A percentile compares a stretch with the other conserved stretches of the same genome.
Evolutionary conservation across 2,113 vertebrate species (phyloP).

Genomic region (Hucho hucho): DNA sequence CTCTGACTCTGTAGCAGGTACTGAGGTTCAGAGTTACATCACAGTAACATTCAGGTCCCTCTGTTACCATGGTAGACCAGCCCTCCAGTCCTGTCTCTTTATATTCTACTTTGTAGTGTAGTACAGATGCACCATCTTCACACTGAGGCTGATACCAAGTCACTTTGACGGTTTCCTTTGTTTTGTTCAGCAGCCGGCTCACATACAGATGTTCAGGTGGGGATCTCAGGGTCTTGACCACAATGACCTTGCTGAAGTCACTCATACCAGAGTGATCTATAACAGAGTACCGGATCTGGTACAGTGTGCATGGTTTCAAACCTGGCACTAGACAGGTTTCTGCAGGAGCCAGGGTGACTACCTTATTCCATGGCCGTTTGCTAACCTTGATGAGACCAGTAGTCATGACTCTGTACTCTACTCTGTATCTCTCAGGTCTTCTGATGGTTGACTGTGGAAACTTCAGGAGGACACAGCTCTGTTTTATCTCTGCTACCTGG

Average conservation of each 20-base stretch:
- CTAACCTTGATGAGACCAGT: no score
- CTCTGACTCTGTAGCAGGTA: constrained; percentile 34
- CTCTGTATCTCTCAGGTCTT: no score
- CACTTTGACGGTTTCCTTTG: no score
- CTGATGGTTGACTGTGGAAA: no score
- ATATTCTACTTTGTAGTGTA: constrained; percentile 26
- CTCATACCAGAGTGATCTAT: constrained; percentile 7
- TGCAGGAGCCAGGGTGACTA: no score
- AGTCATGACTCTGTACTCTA: no score
- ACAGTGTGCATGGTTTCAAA: constrained; percentile 13
- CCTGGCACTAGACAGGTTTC: neutral
- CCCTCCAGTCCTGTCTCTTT: constrained; percentile 30
- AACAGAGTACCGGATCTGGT: constrained; percentile 23
- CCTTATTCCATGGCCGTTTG: no score
- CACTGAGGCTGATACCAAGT: neutral
- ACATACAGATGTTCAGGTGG: constrained; percentile 11
- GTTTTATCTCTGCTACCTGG: no score
- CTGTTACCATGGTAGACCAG: constrained; percentile 27
- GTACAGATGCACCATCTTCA: constrained; percentile 17
- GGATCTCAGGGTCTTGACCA: constrained; percentile 10
- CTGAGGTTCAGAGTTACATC: constrained; percentile 10
- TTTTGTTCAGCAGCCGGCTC: neutral
- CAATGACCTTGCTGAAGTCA: constrained; percentile 11
- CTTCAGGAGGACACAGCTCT: no score
- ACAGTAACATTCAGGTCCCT: constrained; percentile 23